Percentiles rank a stretch among this genome's conserved stretches.
phyloP scores from a whole-genome alignment of 2,113 vertebrate genomes.

The Pteruthius melanotis region DNA sequence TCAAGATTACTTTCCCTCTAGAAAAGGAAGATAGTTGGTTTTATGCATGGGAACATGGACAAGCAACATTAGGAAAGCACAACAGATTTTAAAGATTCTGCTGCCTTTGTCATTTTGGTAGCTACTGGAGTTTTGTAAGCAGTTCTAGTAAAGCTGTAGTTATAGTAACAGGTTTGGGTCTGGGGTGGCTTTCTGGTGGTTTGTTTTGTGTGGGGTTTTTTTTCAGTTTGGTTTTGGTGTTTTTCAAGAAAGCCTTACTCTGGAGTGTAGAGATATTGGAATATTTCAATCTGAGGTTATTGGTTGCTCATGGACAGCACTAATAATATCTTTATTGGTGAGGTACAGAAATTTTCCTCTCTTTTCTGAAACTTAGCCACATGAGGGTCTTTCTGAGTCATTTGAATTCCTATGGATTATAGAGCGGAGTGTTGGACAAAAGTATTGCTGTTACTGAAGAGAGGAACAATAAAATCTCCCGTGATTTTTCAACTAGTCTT shows the following conservation, averaged over 20 bases:
- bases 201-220: neutral
- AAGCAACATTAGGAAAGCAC: neutral
- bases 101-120: neutral
- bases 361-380: neutral
- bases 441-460: neutral
- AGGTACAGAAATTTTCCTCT: neutral
- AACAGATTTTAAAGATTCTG: neutral
- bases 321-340: neutral
- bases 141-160: neutral
- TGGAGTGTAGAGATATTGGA: neutral
- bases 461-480: neutral
- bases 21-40: neutral
- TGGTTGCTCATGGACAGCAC: neutral
- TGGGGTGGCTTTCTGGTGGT: neutral
- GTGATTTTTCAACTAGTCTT: neutral
- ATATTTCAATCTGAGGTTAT: neutral
- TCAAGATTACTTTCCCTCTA: neutral
- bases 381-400: neutral
- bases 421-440: neutral
- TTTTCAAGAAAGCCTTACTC: neutral
- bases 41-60: neutral
- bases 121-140: neutral
- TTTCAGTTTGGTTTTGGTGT: neutral
- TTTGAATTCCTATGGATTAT: neutral
- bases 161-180: neutral